Base-by-base conservation (phyloP, 2,797 vertebrate species). In the Halcyon chelicuti region DNA sequence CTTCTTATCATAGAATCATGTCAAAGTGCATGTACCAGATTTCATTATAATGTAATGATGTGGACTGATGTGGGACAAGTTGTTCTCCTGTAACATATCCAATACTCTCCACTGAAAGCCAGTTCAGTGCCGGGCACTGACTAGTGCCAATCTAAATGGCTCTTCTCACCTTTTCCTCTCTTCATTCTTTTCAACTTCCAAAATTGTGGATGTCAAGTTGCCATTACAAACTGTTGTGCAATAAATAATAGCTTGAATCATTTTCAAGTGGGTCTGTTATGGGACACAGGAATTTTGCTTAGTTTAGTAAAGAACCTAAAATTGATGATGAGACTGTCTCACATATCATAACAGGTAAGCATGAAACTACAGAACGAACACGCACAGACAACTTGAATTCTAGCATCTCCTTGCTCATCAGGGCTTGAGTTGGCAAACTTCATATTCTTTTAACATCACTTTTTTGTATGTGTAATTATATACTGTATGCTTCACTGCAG, bases 241-340 rank as follows among this genome's bases (percentile, higher is more conserved):
- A 11, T 68, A 71, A 21, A 12, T 68, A 71, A 21, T 51, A 57
- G 4, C 2, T 2, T 4, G 1, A 72, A 57, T 81, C 0, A 8
- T 75, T 88, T 88, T 74, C 21, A 63, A 31, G 17, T 63, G 23
- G 2, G 46, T 78, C 33, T 90, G 0, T 61, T 72, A 37, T 1
- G 7, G 12, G 14, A 37, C 1, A 1, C 7, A 42, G 46, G 31
- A 58, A 25, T 86, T 88, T 63, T 86, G 8, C 39, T 84, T 72
- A 33, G 14, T 57, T 42, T 65, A 51, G 22, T 54, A 40, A 87
- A 66, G 46, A 75, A 55, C n/a, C 42, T 85, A 31, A 92, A 90
- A 58, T 3, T 61, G 54, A 47, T 80, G 31, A 28, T 70, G 29
- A 71, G 15, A 62, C 31, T 55, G 19, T 20, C 28, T 68, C 17